These are phyloP conservation scores for Holcopasites calliopsidis DNA, from an alignment of 1,140 invertebrate genomes.

Conservation along the genomic window DNA sequence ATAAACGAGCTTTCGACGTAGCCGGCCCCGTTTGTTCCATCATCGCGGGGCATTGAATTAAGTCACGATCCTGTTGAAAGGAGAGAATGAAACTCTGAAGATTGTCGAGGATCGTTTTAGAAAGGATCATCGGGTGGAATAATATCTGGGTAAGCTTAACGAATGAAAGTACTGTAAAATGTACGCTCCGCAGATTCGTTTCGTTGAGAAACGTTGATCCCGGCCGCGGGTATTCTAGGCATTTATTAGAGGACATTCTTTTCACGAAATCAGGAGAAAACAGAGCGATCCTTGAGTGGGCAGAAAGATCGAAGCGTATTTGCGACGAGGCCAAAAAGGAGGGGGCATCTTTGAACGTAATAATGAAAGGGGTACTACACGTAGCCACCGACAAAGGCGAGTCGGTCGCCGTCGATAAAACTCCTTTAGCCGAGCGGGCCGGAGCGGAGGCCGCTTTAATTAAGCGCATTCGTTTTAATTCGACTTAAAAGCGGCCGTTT, in stretches of 20 bases:
- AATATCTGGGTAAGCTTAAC: no score
- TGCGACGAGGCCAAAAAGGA: not conserved
- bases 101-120: no score
- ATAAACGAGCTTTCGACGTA: constrained; percentile 39
- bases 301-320: not conserved
- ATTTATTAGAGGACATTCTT: no score
- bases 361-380: constrained; percentile 33
- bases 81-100: no score
- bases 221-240: no score
- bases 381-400: constrained; percentile 22
- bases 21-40: constrained; percentile 37
- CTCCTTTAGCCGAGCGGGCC: constrained; percentile 67
- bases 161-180: no score
- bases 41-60: not conserved
- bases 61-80: no score
- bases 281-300: not conserved
- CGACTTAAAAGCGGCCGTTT: constrained; percentile 43
- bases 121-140: no score
- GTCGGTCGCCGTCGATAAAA: constrained; percentile 67
- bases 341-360: constrained; percentile 10
- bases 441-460: constrained; percentile 40
- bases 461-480: constrained; percentile 49
- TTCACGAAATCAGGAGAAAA: constrained; percentile 1
- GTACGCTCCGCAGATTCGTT: no score
- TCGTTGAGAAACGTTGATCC: no score